A percentile compares a stretch with the other conserved stretches of the same genome.
Conservation (phyloP, 1,140 invertebrate genomes). For the Pseudobourletiella spinata region DNA sequence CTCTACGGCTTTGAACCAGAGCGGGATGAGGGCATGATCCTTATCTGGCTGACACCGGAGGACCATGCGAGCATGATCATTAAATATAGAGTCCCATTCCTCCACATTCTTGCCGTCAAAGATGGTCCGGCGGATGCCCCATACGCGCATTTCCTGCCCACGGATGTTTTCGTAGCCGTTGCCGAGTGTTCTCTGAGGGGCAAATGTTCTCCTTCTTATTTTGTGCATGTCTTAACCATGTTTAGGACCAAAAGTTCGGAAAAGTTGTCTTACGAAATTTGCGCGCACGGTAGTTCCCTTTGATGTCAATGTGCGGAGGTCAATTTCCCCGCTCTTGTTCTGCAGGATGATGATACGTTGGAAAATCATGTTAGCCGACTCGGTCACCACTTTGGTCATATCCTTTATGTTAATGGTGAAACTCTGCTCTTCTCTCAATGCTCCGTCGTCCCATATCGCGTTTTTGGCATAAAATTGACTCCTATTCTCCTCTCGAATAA, state of each 20-base stretch:
- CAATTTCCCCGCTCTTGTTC: slow-evolving; percentile 22
- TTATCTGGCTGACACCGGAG: slow-evolving; percentile 27
- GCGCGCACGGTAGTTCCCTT: slow-evolving; percentile 12
- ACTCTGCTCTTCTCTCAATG: neutral
- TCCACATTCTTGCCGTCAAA: slow-evolving; percentile 1
- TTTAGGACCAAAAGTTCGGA: neutral
- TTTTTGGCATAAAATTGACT: slow-evolving; percentile 1
- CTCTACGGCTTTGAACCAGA: slow-evolving; percentile 26
- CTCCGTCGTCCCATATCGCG: neutral
- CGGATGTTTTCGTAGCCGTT: slow-evolving; percentile 21
- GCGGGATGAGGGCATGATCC: slow-evolving; percentile 24
- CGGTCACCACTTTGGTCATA: slow-evolving; percentile 17
- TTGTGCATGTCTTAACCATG: neutral
- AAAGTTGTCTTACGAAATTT: slow-evolving; percentile 23
- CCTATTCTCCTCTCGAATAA: slow-evolving; percentile 4
- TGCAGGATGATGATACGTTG: slow-evolving; percentile 21
- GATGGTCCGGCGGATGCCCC: slow-evolving; percentile 19
- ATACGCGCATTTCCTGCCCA: slow-evolving; percentile 24
- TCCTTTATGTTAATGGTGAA: slow-evolving; percentile 5
- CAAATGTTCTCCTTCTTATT: neutral
- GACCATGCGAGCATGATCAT: slow-evolving; percentile 18
- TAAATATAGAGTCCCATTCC: slow-evolving; percentile 28
- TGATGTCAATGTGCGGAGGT: slow-evolving; percentile 5
- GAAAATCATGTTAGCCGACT: slow-evolving; percentile 21
- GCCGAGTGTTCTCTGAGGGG: slow-evolving; percentile 15